Conservation (phyloP, 2,797 vertebrate genomes). For the Amblyopsis hoosieri region DNA sequence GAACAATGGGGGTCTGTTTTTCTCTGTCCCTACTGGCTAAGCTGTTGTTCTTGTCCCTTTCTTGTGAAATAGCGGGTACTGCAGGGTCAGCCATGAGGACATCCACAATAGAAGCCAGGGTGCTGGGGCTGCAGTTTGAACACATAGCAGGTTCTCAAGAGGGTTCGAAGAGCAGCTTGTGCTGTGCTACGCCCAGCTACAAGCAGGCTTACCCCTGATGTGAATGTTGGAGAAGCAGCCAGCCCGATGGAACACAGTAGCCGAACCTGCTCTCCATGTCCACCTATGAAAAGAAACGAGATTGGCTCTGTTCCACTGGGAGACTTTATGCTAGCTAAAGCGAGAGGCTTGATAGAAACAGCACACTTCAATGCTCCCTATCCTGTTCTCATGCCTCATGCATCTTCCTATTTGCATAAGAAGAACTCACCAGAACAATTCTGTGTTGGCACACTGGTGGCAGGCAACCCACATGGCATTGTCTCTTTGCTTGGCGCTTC, state of each 20-base stretch:
- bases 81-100: slow-evolving; percentile 84
- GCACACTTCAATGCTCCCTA: slow-evolving; percentile 48
- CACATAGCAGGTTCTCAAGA: slow-evolving; percentile 61
- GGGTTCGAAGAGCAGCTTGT: slow-evolving; percentile 40
- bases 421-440: slow-evolving; percentile 51
- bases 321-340: slow-evolving; percentile 48
- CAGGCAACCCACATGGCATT: slow-evolving; percentile 64
- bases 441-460: slow-evolving; percentile 70
- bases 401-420: slow-evolving; percentile 73
- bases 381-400: slow-evolving; percentile 53
- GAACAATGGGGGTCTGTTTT: slow-evolving; percentile 96
- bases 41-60: slow-evolving; percentile 89
- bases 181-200: slow-evolving; percentile 27
- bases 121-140: slow-evolving; percentile 82
- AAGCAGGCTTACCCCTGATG: slow-evolving; percentile 68
- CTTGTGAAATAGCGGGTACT: slow-evolving; percentile 79
- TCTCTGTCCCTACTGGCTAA: slow-evolving; percentile 86
- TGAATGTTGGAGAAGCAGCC: slow-evolving; percentile 63
- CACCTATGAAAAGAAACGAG: slow-evolving; percentile 39
- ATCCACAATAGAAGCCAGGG: slow-evolving; percentile 83
- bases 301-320: slow-evolving; percentile 53
- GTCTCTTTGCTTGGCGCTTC: slow-evolving; percentile 80
- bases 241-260: slow-evolving; percentile 39
- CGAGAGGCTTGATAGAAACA: slow-evolving; percentile 46
- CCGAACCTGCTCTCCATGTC: too few relatives aligned